A percentile compares a stretch with the other conserved stretches of the same genome.
Evolutionary conservation across 2,797 vertebrate genomes (phyloP).

Genomic region (Crocidura indochinensis): DNA sequence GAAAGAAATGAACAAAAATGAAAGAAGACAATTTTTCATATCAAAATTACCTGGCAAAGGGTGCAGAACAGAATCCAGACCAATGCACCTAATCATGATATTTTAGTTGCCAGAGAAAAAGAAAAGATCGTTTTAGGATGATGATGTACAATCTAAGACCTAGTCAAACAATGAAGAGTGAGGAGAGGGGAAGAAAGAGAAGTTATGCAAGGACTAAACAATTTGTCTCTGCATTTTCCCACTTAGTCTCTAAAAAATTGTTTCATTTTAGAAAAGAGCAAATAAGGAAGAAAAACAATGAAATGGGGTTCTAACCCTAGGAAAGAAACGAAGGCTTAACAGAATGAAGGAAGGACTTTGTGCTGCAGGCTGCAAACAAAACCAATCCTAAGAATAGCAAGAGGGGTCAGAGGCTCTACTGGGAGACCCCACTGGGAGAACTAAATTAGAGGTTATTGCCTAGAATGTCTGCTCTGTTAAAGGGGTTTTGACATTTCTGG

Average conservation of each 20-base stretch:
- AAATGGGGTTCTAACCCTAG: background rate
- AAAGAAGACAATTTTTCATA: background rate
- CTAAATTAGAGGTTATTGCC: background rate
- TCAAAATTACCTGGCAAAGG: background rate
- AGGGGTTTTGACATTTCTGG: background rate
- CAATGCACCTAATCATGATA: background rate
- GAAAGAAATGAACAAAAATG: background rate
- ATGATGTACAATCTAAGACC: background rate
- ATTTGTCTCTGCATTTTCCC: background rate
- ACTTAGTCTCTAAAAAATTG: too few relatives aligned
- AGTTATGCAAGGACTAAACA: background rate
- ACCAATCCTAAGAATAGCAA: too few relatives aligned
- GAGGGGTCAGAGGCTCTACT: too few relatives aligned
- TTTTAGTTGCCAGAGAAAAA: constrained; percentile 11
- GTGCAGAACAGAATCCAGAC: background rate
- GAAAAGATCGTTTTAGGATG: background rate
- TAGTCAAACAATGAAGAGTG: background rate
- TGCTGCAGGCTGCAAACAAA: background rate
- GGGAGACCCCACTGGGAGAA: background rate
- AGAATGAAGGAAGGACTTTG: background rate
- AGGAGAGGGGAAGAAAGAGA: background rate
- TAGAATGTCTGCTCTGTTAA: background rate
- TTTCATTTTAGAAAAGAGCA: background rate
- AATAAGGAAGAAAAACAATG: background rate
- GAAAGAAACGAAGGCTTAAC: background rate